Conservation (phyloP, 1,140 invertebrate genomes). For the Magallana ariakensis region DNA sequence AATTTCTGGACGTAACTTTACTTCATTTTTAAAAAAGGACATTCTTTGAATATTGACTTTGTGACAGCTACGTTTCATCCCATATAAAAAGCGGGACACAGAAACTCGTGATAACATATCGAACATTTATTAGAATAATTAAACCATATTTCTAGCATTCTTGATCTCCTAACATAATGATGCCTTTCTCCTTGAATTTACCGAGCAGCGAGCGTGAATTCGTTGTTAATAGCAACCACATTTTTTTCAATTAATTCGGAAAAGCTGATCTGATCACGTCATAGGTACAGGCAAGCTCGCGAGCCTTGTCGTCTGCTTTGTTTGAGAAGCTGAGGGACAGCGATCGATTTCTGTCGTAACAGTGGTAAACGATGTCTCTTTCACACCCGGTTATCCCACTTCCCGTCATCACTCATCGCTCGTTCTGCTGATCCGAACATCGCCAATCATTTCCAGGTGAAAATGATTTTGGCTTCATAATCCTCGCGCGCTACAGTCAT, state of each 20-base stretch:
- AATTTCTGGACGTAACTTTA: too few relatives aligned
- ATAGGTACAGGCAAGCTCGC: neutral
- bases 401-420: neutral
- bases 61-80: too few relatives aligned
- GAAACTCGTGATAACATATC: too few relatives aligned
- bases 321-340: neutral
- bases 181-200: neutral
- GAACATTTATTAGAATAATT: too few relatives aligned
- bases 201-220: constrained; percentile 6
- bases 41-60: too few relatives aligned
- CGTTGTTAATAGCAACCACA: constrained; percentile 22
- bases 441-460: constrained; percentile 13
- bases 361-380: neutral
- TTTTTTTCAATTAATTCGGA: constrained; percentile 33
- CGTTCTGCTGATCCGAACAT: neutral
- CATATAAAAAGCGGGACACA: too few relatives aligned
- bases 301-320: constrained; percentile 17
- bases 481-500: neutral
- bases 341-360: constrained; percentile 6
- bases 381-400: neutral
- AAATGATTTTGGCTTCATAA: constrained; percentile 24
- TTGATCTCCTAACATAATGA: too few relatives aligned
- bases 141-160: too few relatives aligned
- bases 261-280: constrained; percentile 30
- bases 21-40: too few relatives aligned